These are phyloP conservation scores for Dyspetes luteomarginatus DNA, from an alignment of 2,888 invertebrate genomes.

Conservation along the genomic window DNA sequence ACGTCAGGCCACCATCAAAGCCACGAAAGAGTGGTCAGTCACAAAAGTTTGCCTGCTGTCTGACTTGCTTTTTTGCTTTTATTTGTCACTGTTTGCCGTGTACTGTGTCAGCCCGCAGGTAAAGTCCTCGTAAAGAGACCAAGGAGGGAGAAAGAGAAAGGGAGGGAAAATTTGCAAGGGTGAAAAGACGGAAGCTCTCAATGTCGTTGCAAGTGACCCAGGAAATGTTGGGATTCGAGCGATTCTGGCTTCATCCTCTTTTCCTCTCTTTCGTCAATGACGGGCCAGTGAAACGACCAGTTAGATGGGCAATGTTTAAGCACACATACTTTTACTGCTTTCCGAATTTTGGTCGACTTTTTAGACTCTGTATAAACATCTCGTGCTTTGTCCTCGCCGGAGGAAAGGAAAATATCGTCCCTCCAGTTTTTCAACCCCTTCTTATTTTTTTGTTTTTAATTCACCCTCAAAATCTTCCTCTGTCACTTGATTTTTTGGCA, in stretches of 20 bases:
- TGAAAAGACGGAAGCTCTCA: conserved; percentile 76
- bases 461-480: background rate
- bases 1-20: conserved; percentile 65
- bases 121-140: conserved; percentile 52
- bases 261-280: conserved; percentile 34
- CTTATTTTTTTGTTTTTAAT: background rate
- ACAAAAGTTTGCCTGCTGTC: conserved; percentile 73
- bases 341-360: conserved; percentile 47
- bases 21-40: conserved; percentile 73
- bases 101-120: conserved; percentile 9
- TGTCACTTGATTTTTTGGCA: background rate
- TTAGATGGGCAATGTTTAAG: conserved; percentile 13
- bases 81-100: conserved; percentile 40
- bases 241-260: conserved; percentile 66
- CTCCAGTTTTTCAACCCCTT: conserved; percentile 32
- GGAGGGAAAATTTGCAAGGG: conserved; percentile 79
- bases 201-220: conserved; percentile 77
- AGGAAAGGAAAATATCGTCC: conserved; percentile 19
- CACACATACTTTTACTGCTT: conserved; percentile 34
- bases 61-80: conserved; percentile 24
- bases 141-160: conserved; percentile 69
- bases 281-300: conserved; percentile 6
- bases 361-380: conserved; percentile 10
- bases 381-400: background rate
- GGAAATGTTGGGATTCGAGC: conserved; percentile 45